Conservation (phyloP, 1,140 invertebrate species). For the Leptonema lineaticorne region DNA sequence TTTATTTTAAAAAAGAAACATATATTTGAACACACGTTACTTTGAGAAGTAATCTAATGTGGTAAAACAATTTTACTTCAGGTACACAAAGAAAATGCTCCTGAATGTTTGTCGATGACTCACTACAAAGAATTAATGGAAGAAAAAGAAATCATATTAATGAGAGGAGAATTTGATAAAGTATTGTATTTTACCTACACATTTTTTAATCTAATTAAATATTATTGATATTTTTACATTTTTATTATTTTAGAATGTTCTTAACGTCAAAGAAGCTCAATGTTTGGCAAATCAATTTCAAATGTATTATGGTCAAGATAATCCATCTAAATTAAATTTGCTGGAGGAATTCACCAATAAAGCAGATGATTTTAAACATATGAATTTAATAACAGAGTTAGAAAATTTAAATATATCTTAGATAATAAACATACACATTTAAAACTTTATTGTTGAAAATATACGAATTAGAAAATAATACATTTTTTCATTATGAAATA, state of each 20-base stretch:
- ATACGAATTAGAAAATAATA: too few relatives aligned
- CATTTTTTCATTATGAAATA: not conserved
- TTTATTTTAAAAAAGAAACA: too few relatives aligned
- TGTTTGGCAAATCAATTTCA: slow-evolving; percentile 84
- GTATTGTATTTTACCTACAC: slow-evolving; percentile 37
- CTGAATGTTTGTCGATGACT: slow-evolving; percentile 80
- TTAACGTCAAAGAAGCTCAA: slow-evolving; percentile 77
- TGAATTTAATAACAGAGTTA: slow-evolving; percentile 78
- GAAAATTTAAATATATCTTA: slow-evolving; percentile 64
- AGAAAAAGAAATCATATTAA: slow-evolving; percentile 78
- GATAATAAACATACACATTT: not conserved
- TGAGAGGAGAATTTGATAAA: slow-evolving; percentile 86
- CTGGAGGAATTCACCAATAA: slow-evolving; percentile 70
- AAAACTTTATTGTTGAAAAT: too few relatives aligned
- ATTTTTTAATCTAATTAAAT: not conserved
- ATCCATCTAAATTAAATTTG: slow-evolving; percentile 64
- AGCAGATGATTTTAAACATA: slow-evolving; percentile 79
- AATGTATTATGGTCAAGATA: slow-evolving; percentile 75
- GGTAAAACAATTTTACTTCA: too few relatives aligned
- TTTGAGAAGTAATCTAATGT: too few relatives aligned
- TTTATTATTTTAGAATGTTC: slow-evolving; percentile 59
- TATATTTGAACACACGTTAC: too few relatives aligned
- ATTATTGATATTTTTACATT: slow-evolving; percentile 14
- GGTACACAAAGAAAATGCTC: slow-evolving; percentile 88
- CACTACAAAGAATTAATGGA: slow-evolving; percentile 80